Evolutionary conservation across 64 coral and sea anemone species (phyloP).

Genomic region (Montipora efflorescens): DNA sequence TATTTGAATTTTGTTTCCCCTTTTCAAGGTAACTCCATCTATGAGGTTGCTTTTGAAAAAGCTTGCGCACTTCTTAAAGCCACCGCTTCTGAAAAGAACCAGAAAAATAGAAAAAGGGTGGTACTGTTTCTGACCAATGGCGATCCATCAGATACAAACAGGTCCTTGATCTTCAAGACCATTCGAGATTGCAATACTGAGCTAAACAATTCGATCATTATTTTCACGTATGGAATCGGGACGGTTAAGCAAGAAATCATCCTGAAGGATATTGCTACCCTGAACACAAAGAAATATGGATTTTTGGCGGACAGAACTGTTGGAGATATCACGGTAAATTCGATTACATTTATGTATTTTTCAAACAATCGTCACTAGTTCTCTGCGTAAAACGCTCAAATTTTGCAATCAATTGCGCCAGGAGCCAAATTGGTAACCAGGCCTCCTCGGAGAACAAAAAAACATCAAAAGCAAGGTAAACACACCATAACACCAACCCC

Average conservation of each 20-base stretch:
- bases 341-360: too few relatives aligned
- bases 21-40: neutral
- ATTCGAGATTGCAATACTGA: conserved; percentile 18
- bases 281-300: conserved; percentile 20
- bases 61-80: neutral
- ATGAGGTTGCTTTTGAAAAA: conserved; percentile 2
- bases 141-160: neutral
- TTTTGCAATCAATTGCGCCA: too few relatives aligned
- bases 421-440: too few relatives aligned
- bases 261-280: neutral
- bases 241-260: neutral
- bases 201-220: conserved; percentile 4
- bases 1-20: neutral
- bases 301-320: neutral
- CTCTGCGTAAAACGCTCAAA: too few relatives aligned
- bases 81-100: neutral
- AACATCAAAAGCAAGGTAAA: too few relatives aligned
- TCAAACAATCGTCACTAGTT: too few relatives aligned
- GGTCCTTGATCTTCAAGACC: neutral
- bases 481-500: too few relatives aligned
- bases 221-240: conserved; percentile 5
- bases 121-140: conserved; percentile 33
- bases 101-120: neutral
- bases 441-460: too few relatives aligned
- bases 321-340: conserved; percentile 10